phyloP scores from a whole-genome alignment of 2,888 invertebrate species.

The Xanthorhoe spadicearia region DNA sequence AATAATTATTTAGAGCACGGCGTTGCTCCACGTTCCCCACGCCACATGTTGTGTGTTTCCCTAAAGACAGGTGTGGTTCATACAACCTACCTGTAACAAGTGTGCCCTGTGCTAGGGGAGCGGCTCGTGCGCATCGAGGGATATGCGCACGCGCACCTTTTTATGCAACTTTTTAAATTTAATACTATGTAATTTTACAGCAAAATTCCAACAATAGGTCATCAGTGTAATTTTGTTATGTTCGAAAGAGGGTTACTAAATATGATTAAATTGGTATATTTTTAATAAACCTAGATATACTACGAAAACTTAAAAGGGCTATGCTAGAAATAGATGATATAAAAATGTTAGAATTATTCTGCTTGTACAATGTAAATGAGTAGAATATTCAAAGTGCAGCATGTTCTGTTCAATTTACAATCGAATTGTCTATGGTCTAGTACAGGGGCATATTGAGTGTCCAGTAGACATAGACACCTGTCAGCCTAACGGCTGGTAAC shows the following conservation, averaged over 20 bases:
- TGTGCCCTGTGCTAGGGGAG: slow-evolving; percentile 32
- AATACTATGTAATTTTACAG: slow-evolving; percentile 32
- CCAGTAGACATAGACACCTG: slow-evolving; percentile 60
- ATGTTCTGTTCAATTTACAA: not conserved
- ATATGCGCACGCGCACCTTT: slow-evolving; percentile 48
- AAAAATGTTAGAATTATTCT: too few species aligned
- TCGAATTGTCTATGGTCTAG: not conserved
- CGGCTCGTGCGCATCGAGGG: slow-evolving; percentile 50
- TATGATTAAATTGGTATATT: too few species aligned
- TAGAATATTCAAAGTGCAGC: not conserved
- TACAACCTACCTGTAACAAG: slow-evolving; percentile 12
- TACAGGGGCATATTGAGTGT: slow-evolving; percentile 55
- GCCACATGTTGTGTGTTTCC: slow-evolving; percentile 32
- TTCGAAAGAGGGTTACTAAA: not conserved
- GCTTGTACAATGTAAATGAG: not conserved
- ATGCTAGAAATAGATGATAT: too few species aligned
- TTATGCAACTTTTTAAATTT: slow-evolving; percentile 37
- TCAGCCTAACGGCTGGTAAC: slow-evolving; percentile 64
- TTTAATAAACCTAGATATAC: too few species aligned
- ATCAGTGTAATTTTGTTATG: slow-evolving; percentile 25
- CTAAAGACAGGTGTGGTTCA: slow-evolving; percentile 56
- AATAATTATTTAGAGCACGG: not conserved
- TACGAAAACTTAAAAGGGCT: too few species aligned
- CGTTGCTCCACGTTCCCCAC: not conserved
- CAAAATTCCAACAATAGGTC: slow-evolving; percentile 31